Evolutionary conservation across 2,113 vertebrate species (phyloP).

Genomic region (Melanostigma gelatinosum): DNA sequence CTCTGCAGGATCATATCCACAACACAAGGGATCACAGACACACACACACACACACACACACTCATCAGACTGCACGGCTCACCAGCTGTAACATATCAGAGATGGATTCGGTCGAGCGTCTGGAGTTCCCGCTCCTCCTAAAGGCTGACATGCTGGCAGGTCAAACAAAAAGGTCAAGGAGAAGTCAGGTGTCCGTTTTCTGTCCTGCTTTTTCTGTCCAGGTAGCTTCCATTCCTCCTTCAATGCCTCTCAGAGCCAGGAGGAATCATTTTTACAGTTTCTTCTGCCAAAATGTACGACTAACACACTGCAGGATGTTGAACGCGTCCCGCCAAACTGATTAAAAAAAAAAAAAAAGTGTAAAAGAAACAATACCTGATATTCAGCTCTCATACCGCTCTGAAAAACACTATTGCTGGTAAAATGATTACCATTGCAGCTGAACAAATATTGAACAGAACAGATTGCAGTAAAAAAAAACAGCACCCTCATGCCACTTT

Average conservation of each 20-base stretch:
- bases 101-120: conserved; percentile 81
- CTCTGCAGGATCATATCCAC: conserved; percentile 33
- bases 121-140: conserved; percentile 70
- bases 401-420: conserved; percentile 5
- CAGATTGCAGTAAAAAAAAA: conserved; percentile 43
- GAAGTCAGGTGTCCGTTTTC: conserved; percentile 27
- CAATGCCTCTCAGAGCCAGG: background rate
- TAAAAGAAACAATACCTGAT: conserved; percentile 7
- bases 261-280: background rate
- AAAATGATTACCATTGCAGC: conserved; percentile 4
- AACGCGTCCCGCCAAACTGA: conserved; percentile 6
- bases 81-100: conserved; percentile 88
- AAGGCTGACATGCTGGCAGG: conserved; percentile 74
- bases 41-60: background rate
- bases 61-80: conserved; percentile 71
- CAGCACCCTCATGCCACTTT: conserved; percentile 28
- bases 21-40: conserved; percentile 5
- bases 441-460: conserved; percentile 39
- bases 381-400: conserved; percentile 5
- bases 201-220: conserved; percentile 11
- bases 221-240: background rate
- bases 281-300: background rate
- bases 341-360: background rate
- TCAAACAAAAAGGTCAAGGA: conserved; percentile 19
- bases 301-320: background rate